phyloP scores from a whole-genome alignment of 2,797 vertebrate genomes.

The Leptatherina wallacei region DNA sequence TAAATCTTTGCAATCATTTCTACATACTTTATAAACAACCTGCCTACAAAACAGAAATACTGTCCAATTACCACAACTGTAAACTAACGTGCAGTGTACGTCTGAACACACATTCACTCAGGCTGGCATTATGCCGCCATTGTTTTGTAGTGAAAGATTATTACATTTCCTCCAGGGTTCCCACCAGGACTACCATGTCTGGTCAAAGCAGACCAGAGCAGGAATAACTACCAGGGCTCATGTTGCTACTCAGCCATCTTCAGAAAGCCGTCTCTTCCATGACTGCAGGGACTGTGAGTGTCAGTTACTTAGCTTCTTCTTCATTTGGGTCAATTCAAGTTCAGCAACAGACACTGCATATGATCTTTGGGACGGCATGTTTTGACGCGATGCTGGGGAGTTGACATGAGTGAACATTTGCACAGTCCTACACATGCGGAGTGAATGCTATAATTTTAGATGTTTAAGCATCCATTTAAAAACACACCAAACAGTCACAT shows the following conservation, averaged over 20 bases:
- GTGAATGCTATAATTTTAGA: constrained; percentile 32
- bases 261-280: constrained; percentile 65
- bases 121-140: constrained; percentile 37
- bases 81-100: not conserved
- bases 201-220: constrained; percentile 57
- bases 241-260: constrained; percentile 65
- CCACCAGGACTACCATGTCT: constrained; percentile 50
- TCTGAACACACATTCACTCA: constrained; percentile 15
- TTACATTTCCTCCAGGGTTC: constrained; percentile 63
- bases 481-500: constrained; percentile 20
- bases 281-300: constrained; percentile 66
- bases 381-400: constrained; percentile 65
- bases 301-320: constrained; percentile 69
- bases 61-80: not conserved
- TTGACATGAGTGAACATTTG: constrained; percentile 54
- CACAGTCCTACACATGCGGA: constrained; percentile 46
- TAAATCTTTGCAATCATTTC: not conserved
- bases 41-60: not conserved
- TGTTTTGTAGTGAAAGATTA: constrained; percentile 52
- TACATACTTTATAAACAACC: not conserved
- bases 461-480: constrained; percentile 8
- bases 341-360: constrained; percentile 73
- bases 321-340: constrained; percentile 77
- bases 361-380: constrained; percentile 59
- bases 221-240: constrained; percentile 54